phyloP scores from a whole-genome alignment of 2,888 invertebrate genomes.

The Helleia helle region DNA sequence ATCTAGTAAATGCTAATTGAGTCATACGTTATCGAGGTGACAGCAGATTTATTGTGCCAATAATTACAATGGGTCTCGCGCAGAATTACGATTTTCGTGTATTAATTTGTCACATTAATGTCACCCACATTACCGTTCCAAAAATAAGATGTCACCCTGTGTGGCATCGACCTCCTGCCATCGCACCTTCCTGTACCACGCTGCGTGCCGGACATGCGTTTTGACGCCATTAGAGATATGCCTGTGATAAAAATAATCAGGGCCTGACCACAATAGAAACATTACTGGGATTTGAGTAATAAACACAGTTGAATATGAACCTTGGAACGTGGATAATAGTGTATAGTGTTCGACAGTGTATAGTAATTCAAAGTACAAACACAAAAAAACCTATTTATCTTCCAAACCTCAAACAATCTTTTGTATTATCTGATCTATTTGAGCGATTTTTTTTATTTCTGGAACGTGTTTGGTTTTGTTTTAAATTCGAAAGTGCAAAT shows the following conservation, averaged over 20 bases:
- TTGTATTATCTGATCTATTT: conserved; percentile 63
- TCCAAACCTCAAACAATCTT: conserved; percentile 48
- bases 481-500: conserved; percentile 56
- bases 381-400: conserved; percentile 45
- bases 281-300: conserved; percentile 15
- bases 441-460: conserved; percentile 46
- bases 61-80: neutral
- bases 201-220: conserved; percentile 62
- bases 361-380: neutral
- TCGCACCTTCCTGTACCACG: conserved; percentile 64
- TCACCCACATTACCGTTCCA: conserved; percentile 43
- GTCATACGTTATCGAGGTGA: conserved; percentile 1
- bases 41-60: conserved; percentile 4
- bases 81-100: neutral
- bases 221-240: conserved; percentile 66
- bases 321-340: conserved; percentile 18
- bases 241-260: conserved; percentile 61
- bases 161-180: conserved; percentile 54
- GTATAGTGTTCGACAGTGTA: conserved; percentile 4
- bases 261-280: conserved; percentile 50
- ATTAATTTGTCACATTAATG: conserved; percentile 46
- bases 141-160: conserved; percentile 62
- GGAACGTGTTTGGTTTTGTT: conserved; percentile 56
- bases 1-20: conserved; percentile 1
- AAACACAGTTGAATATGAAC: conserved; percentile 20